A percentile compares a stretch with the other conserved stretches of the same genome.
Conservation (phyloP, 2,888 invertebrate species). For the Drosophila birchii region DNA sequence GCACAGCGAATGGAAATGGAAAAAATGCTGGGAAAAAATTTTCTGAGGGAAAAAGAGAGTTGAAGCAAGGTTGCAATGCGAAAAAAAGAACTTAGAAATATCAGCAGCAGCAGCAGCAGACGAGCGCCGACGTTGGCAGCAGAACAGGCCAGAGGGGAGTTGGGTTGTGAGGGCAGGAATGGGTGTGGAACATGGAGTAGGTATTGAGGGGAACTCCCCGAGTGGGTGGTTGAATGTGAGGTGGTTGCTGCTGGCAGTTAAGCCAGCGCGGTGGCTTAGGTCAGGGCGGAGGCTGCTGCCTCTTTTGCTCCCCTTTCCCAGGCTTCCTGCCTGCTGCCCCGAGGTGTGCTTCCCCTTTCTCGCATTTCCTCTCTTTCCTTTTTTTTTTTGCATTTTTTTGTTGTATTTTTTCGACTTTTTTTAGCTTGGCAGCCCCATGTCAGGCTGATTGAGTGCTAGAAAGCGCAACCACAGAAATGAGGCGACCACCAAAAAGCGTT, state of each 20-base stretch:
- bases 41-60: constrained; percentile 65
- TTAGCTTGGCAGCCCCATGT: constrained; percentile 36
- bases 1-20: constrained; percentile 75
- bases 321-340: constrained; percentile 44
- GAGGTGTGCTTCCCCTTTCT: constrained; percentile 59
- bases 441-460: constrained; percentile 72
- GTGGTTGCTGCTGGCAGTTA: constrained; percentile 68
- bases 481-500: constrained; percentile 31
- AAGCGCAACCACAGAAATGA: constrained; percentile 40
- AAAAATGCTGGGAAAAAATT: constrained; percentile 65
- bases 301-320: background rate
- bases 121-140: constrained; percentile 56
- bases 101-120: constrained; percentile 46
- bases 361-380: constrained; percentile 8
- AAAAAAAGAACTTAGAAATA: constrained; percentile 75
- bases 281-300: constrained; percentile 66
- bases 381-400: constrained; percentile 27
- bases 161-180: background rate
- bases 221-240: constrained; percentile 17
- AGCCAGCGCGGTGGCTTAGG: constrained; percentile 77
- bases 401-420: background rate
- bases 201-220: background rate
- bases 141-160: constrained; percentile 52
- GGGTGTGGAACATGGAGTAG: constrained; percentile 3
- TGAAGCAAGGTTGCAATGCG: constrained; percentile 72